These are phyloP conservation scores for Corythucha ciliata DNA, from an alignment of 2,888 invertebrate genomes.

Conservation along the genomic window DNA sequence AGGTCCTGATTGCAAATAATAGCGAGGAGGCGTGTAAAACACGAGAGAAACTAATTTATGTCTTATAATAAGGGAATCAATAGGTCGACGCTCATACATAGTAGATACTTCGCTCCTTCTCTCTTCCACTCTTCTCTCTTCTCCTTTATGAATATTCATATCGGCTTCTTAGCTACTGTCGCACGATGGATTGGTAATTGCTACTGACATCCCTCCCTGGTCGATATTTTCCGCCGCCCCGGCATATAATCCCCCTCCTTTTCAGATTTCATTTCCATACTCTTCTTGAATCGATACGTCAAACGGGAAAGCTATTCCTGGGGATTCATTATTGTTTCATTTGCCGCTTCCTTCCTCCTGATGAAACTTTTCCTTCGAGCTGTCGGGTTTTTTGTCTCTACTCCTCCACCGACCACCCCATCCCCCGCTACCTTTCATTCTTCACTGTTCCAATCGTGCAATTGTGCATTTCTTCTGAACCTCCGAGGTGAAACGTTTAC, in stretches of 20 bases:
- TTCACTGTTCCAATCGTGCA: too few species aligned
- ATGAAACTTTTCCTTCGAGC: too few species aligned
- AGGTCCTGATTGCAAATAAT: too few species aligned
- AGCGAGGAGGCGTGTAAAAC: too few species aligned
- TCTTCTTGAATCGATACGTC: slow-evolving; percentile 24
- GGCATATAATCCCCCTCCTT: background rate
- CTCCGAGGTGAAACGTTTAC: too few species aligned
- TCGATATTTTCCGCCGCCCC: slow-evolving; percentile 24
- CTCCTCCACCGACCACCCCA: too few species aligned
- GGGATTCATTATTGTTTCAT: slow-evolving; percentile 23
- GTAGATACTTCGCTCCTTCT: slow-evolving; percentile 22
- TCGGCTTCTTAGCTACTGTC: slow-evolving; percentile 32
- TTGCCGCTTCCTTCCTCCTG: too few species aligned
- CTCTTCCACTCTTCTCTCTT: slow-evolving; percentile 18
- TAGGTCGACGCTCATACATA: slow-evolving; percentile 28
- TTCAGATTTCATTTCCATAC: slow-evolving; percentile 26
- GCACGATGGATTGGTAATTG: slow-evolving; percentile 33
- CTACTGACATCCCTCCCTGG: slow-evolving; percentile 29
- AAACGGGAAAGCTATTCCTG: slow-evolving; percentile 20
- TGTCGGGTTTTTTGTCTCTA: too few species aligned
- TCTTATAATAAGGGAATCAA: slow-evolving; percentile 33
- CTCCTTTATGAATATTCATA: slow-evolving; percentile 32
- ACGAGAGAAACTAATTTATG: slow-evolving; percentile 29
- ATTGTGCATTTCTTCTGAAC: too few species aligned
- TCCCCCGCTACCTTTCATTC: too few species aligned